These are phyloP conservation scores for Belgica antarctica DNA, from an alignment of 2,888 invertebrate genomes.

Conservation along the genomic window DNA sequence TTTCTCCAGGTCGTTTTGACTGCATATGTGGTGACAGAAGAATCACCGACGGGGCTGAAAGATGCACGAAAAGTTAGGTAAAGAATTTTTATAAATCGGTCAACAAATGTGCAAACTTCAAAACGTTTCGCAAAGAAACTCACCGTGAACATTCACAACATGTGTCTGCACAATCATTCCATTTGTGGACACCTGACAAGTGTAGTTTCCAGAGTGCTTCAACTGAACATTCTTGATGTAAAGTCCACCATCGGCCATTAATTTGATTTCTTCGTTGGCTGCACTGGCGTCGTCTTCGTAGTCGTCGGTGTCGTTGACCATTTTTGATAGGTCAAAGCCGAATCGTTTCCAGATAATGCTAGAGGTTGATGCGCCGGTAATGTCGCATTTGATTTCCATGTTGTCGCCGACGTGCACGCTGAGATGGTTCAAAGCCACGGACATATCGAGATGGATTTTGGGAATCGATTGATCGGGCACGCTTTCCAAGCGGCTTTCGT, in stretches of 20 bases:
- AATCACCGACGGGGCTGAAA: slow-evolving; percentile 66
- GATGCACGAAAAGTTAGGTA: slow-evolving; percentile 20
- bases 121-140: too few relatives aligned
- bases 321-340: slow-evolving; percentile 62
- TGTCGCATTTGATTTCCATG: slow-evolving; percentile 75
- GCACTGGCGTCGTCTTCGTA: slow-evolving; percentile 2
- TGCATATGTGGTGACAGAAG: slow-evolving; percentile 68
- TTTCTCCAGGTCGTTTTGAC: slow-evolving; percentile 65
- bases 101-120: neutral
- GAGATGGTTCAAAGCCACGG: slow-evolving; percentile 67
- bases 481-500: slow-evolving; percentile 49
- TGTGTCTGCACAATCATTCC: slow-evolving; percentile 72
- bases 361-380: slow-evolving; percentile 67
- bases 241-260: slow-evolving; percentile 65
- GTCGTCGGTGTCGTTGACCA: slow-evolving; percentile 55
- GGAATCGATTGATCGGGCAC: neutral
- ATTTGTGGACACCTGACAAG: slow-evolving; percentile 70
- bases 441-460: slow-evolving; percentile 60
- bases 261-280: slow-evolving; percentile 21
- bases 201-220: slow-evolving; percentile 74
- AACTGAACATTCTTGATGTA: slow-evolving; percentile 71
- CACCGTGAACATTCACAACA: slow-evolving; percentile 68
- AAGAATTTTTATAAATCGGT: slow-evolving; percentile 15
- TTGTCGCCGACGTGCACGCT: slow-evolving; percentile 72
- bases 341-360: slow-evolving; percentile 68